A percentile compares a stretch with the other conserved stretches of the same genome.
Evolutionary conservation across 2,113 vertebrate genomes (phyloP).

Genomic region (Alligator sinensis): DNA sequence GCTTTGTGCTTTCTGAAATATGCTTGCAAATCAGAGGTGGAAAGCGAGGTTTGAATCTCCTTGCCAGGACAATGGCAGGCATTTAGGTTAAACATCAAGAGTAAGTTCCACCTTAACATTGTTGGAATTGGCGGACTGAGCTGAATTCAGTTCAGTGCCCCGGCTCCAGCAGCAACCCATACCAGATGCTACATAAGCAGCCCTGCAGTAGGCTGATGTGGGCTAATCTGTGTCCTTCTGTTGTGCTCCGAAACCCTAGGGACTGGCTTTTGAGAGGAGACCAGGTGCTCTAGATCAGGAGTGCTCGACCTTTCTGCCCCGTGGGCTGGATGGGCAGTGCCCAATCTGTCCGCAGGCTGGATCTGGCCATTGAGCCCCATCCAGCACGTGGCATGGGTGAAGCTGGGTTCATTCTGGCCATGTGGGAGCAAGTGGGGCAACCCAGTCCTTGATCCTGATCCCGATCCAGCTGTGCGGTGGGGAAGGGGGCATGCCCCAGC

Average conservation of each 20-base stretch:
- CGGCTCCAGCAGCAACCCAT: neutral
- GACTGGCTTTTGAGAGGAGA: neutral
- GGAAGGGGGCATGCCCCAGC: no score
- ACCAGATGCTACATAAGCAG: neutral
- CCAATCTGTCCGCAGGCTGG: no score
- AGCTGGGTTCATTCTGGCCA: no score
- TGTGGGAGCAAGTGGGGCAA: no score
- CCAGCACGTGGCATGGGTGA: no score
- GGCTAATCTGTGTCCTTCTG: neutral
- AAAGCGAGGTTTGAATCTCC: neutral
- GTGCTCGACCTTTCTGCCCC: no score
- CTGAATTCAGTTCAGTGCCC: neutral
- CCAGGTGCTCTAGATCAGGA: no score
- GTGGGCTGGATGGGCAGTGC: no score
- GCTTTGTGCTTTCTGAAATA: neutral
- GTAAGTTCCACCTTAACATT: neutral
- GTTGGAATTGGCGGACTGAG: neutral
- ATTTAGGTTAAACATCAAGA: neutral
- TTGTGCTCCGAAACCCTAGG: neutral
- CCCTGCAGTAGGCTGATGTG: neutral
- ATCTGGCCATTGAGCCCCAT: no score
- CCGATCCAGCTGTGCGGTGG: no score
- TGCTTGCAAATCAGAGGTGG: slow-evolving; percentile 4
- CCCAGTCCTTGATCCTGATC: no score
- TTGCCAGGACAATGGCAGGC: neutral